These are phyloP conservation scores for Spicauda simplicius DNA, from an alignment of 2,888 invertebrate species.

Conservation along the genomic window DNA sequence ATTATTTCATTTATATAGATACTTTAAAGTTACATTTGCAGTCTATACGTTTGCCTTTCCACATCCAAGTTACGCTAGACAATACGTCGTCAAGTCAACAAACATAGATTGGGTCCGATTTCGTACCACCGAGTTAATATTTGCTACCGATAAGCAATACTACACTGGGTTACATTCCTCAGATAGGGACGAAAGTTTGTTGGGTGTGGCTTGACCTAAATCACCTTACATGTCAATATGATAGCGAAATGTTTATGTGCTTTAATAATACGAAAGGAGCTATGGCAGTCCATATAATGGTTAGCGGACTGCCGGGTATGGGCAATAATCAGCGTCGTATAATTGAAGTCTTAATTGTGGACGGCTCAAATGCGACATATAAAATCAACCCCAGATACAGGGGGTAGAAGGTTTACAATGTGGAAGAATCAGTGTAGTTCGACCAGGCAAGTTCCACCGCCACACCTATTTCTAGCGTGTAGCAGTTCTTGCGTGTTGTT, in stretches of 20 bases:
- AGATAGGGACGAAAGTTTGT: constrained; percentile 23
- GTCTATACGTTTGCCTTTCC: background rate
- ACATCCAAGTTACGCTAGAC: constrained; percentile 8
- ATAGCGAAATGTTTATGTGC: constrained; percentile 24
- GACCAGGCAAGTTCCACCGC: no score
- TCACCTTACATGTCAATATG: constrained; percentile 24
- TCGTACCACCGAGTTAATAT: constrained; percentile 12
- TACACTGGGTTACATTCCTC: constrained; percentile 21
- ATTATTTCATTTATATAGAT: no score
- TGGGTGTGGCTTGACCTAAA: constrained; percentile 33
- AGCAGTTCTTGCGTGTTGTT: no score
- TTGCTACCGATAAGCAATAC: constrained; percentile 15
- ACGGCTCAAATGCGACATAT: no score
- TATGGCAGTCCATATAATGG: no score
- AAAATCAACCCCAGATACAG: no score
- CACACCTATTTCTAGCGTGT: no score
- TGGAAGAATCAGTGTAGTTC: no score
- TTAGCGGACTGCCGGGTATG: no score
- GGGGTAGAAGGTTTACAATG: no score
- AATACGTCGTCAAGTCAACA: constrained; percentile 12
- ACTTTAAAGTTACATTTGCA: background rate
- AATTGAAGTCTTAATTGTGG: no score
- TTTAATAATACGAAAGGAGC: background rate
- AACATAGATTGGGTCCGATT: constrained; percentile 13
- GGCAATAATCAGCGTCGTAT: no score